A percentile compares a stretch with the other conserved stretches of the same genome.
These are phyloP conservation scores for Xyliphius kryptos DNA, from an alignment of 2,113 vertebrate genomes.

Conservation along the genomic window DNA sequence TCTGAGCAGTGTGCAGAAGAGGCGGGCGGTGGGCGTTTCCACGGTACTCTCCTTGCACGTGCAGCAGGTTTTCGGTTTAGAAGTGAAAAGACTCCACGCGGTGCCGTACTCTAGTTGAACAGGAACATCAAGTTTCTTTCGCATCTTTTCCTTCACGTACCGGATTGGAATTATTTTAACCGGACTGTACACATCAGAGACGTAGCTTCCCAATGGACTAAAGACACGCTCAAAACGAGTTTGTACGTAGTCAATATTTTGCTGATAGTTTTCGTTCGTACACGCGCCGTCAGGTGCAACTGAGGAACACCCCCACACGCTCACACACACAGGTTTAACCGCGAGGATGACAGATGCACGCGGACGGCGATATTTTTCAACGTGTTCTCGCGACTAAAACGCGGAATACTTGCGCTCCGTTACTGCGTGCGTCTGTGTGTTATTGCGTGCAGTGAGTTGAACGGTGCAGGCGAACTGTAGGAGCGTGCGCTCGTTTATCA, in stretches of 20 bases:
- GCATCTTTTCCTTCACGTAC: background rate
- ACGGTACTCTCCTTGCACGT: conserved; percentile 1
- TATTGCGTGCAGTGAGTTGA: conserved; percentile 1
- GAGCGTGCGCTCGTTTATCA: background rate
- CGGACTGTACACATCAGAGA: conserved; percentile 7
- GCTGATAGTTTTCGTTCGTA: conserved; percentile 5
- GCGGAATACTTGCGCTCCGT: conserved; percentile 1
- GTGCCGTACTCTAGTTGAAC: conserved; percentile 4
- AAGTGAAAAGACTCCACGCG: conserved; percentile 4
- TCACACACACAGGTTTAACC: background rate
- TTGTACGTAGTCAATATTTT: conserved; percentile 2
- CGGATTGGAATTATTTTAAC: background rate
- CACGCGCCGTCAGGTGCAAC: conserved; percentile 31
- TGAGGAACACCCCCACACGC: conserved; percentile 39
- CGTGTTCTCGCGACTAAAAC: conserved; percentile 1
- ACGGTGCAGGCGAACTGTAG: background rate
- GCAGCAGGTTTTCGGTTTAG: conserved; percentile 20
- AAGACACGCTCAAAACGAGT: background rate
- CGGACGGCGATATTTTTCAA: conserved; percentile 21
- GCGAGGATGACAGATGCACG: conserved; percentile 50
- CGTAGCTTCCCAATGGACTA: background rate
- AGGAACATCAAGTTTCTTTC: background rate
- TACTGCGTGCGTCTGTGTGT: background rate
- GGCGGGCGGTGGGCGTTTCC: conserved; percentile 2
- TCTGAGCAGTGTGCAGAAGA: conserved; percentile 13